A percentile compares a stretch with the other conserved stretches of the same genome.
These are phyloP conservation scores for Thumatha senex DNA, from an alignment of 2,888 invertebrate species.

Conservation along the genomic window DNA sequence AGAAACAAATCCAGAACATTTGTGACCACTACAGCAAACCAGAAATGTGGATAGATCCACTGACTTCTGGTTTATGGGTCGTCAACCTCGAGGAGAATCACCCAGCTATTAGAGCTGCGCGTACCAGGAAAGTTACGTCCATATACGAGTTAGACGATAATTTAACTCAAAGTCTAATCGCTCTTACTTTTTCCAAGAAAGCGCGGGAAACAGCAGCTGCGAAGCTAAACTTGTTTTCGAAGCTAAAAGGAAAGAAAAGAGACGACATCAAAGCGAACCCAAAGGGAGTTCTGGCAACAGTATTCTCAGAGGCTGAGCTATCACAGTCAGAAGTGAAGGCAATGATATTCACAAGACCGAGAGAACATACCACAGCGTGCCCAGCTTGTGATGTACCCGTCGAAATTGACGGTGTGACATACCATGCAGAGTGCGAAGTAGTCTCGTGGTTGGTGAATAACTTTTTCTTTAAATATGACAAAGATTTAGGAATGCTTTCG, in stretches of 20 bases:
- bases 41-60: slow-evolving; percentile 9
- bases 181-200: not conserved
- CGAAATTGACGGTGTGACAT: not conserved
- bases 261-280: slow-evolving; percentile 4
- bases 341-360: not conserved
- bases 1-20: not conserved
- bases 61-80: slow-evolving; percentile 1
- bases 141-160: slow-evolving; percentile 8
- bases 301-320: not conserved
- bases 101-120: not conserved
- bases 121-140: not conserved
- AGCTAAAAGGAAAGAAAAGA: not conserved
- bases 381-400: not conserved
- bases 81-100: not conserved
- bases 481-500: too few species aligned
- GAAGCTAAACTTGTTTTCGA: slow-evolving; percentile 6
- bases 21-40: slow-evolving; percentile 3
- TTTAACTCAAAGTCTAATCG: slow-evolving; percentile 4
- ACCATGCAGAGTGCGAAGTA: not conserved
- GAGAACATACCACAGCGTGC: not conserved
- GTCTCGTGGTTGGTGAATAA: not conserved
- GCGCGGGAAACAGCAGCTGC: slow-evolving; percentile 7
- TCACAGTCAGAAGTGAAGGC: not conserved
- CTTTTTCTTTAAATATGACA: not conserved
- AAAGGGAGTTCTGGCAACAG: not conserved